Percentiles rank a stretch among this genome's conserved stretches.
These are phyloP conservation scores for Stramonita haemastoma DNA, from an alignment of 2,888 invertebrate genomes.

Conservation along the genomic window DNA sequence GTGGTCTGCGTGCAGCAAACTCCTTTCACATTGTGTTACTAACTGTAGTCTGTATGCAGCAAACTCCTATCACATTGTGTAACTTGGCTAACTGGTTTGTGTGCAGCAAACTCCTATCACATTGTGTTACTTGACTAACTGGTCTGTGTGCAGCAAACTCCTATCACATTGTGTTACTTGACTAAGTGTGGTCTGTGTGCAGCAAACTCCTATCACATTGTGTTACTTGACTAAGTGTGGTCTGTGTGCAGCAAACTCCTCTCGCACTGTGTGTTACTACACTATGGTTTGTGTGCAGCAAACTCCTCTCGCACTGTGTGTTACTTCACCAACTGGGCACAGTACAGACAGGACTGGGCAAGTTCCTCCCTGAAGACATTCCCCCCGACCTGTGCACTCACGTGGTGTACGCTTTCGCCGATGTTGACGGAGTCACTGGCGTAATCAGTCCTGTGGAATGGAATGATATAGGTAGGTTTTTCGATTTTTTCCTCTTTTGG, in stretches of 20 bases:
- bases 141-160: neutral
- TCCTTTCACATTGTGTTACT: too few relatives aligned
- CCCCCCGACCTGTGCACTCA: slow-evolving; percentile 22
- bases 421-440: neutral
- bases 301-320: neutral
- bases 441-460: neutral
- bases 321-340: slow-evolving; percentile 39
- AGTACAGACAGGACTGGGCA: slow-evolving; percentile 13
- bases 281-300: neutral
- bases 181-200: neutral
- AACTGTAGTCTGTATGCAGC: neutral
- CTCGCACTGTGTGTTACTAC: neutral
- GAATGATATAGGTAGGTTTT: slow-evolving; percentile 5
- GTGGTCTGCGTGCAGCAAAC: neutral
- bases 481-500: neutral
- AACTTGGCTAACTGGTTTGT: neutral
- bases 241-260: neutral
- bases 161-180: neutral
- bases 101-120: neutral
- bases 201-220: too few relatives aligned
- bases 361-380: slow-evolving; percentile 12
- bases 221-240: too few relatives aligned
- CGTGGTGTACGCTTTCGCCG: slow-evolving; percentile 33
- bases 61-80: neutral
- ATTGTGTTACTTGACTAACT: slow-evolving; percentile 31